Base-by-base conservation (phyloP, 2,888 invertebrate genomes). In the Papilio elwesi region DNA sequence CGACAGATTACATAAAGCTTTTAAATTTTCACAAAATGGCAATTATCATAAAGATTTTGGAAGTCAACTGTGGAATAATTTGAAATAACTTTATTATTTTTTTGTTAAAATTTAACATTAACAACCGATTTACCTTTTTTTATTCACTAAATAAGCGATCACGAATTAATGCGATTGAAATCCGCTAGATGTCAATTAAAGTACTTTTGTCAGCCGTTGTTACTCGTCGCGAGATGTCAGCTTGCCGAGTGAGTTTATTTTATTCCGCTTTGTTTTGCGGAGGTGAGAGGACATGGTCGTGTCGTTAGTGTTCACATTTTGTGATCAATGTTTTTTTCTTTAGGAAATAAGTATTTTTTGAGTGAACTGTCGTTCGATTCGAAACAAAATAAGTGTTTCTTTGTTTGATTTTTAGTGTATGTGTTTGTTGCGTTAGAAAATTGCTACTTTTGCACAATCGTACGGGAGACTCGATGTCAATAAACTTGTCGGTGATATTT, bases 251-350 rank as follows among this genome's bases (percentile, higher is more conserved):
- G 55, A 70, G 71, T 71, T 74, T 72, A 78, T 74, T 84, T 82
- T 87, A 89, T 93, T 93, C 93, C 93, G 93, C 93, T 93, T 93
- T 93, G 93, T 93, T 93, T 93, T 91, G 93, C 92, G 92, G 92
- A 91, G 91, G 88, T 87, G 90, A 90, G 86, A 89, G 90, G 90
- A 90, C 91, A 85, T 85, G 76, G 81, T 81, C 83, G 80, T 53
- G 75, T 78, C 76, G 76, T 78, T 77, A 76, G 81, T 78, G 77
- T 85, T 82, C 76, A 81, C 82, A 80, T 77, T 81, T 87, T 87
- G 87, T 88, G 87, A 90, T 88, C 84, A 88, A 90, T 91, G 92
- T 92, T 92, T 92, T 90, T 87, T 92, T 92, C 90, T 87, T 83
- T 84, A 85, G 77, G 78, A 84, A 79, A 80, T 83, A 82, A 82